phyloP scores from a whole-genome alignment of 2,888 invertebrate genomes.

The Globia sparganii region DNA sequence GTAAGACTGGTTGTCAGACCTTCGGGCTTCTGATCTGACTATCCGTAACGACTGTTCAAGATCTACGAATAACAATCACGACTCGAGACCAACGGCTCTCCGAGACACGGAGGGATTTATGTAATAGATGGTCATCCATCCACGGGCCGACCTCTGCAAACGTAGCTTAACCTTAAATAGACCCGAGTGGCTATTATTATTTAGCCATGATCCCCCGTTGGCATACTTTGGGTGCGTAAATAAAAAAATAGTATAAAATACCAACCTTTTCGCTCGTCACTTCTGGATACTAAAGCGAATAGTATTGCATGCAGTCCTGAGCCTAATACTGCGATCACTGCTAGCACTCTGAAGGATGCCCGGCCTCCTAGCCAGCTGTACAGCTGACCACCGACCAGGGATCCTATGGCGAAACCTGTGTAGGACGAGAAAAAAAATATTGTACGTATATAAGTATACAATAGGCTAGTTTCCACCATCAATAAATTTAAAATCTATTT shows the following conservation, averaged over 20 bases:
- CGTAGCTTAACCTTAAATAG: not conserved
- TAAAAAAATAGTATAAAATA: not conserved
- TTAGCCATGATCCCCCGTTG: not conserved
- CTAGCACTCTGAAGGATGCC: slow-evolving; percentile 79
- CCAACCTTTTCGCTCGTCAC: slow-evolving; percentile 34
- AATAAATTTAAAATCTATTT: too few species aligned
- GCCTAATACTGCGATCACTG: slow-evolving; percentile 72
- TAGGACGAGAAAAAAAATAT: not conserved
- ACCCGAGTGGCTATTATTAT: not conserved
- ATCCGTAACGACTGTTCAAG: not conserved
- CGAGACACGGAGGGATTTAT: not conserved
- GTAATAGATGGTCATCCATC: not conserved
- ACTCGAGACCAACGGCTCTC: not conserved
- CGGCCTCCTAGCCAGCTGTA: slow-evolving; percentile 92
- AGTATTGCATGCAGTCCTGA: slow-evolving; percentile 73
- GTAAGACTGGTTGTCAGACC: not conserved
- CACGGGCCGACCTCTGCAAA: too few species aligned
- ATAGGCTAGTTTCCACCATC: too few species aligned
- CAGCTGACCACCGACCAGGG: slow-evolving; percentile 93
- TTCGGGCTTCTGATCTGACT: not conserved
- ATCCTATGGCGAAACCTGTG: slow-evolving; percentile 94
- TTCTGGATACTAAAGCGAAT: slow-evolving; percentile 50
- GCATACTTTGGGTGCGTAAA: not conserved
- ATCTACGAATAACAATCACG: not conserved
- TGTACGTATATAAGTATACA: too few species aligned